Base-by-base conservation (phyloP, 1,140 invertebrate species). In the Drosophila pseudoobscura region DNA sequence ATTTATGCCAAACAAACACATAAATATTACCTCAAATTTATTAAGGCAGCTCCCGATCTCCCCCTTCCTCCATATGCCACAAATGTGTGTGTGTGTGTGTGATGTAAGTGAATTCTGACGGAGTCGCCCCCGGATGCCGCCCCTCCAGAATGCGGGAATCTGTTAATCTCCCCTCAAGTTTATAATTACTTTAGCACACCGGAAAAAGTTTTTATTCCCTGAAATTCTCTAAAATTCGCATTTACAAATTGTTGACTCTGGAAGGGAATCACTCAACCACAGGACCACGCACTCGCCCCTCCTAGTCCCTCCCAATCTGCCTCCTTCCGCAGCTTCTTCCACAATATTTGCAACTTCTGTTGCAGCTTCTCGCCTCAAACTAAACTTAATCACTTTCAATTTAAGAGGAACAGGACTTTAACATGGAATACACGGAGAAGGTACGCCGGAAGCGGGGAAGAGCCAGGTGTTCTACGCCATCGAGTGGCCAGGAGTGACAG, bases 321-420 rank as follows among this genome's bases (percentile, higher is more conserved):
- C 29, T 15, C 22, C 20, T 57, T 41, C 20, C 13, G 17, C 31
- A 47, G 11, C 39, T 39, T 20, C 39, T 57, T 24, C 45, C 0
- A 5, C 24, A 26, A 26, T 7, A 29, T 60, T 44, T 20, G 59
- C 68, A 57, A 22, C 47, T 57, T 51, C 26, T 58, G 47, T 47
- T 6, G 26, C 13, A n/a, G 29, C 49, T 49, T 56, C 24, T 51
- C 41, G 63, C 56, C 45, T 60, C 61, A 64, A 70, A 73, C 78
- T 82, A 76, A 82, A 88, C 63, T 71, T 79, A 88, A 88, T 76
- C 83, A 88, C 78, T 88, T 82, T 88, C 78, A 79, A 88, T 82
- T 82, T 71, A 75, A 78, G 78, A 88, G 83, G 66, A 88, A 29
- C 59, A 17, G 31, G 11, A 54, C 53, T 64, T 49, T 50, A 46